Conservation (phyloP, 1,140 invertebrate species). For the Vollenhovia emeryi region DNA sequence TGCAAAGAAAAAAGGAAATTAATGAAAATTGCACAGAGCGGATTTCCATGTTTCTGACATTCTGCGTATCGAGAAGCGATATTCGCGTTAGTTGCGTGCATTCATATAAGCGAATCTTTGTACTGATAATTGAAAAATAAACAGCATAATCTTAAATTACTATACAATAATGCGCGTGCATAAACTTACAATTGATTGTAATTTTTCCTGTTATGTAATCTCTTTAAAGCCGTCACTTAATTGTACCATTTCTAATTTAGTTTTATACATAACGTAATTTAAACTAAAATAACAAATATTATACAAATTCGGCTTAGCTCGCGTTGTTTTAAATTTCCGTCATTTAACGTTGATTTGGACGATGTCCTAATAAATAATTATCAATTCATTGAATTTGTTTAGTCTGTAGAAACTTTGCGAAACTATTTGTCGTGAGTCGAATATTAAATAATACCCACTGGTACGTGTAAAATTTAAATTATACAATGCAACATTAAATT, state of each 20-base stretch:
- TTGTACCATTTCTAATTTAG: not conserved
- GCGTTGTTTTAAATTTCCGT: not conserved
- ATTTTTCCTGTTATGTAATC: not conserved
- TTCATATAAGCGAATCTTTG: not conserved
- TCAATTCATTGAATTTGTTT: not conserved
- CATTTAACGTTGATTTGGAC: not conserved
- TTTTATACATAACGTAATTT: not conserved
- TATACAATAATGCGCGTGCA: not conserved
- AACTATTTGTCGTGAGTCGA: not conserved
- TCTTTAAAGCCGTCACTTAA: not conserved
- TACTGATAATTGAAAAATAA: not conserved
- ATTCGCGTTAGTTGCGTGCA: not conserved
- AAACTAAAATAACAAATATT: not conserved
- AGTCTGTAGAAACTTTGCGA: not conserved
- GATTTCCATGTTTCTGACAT: constrained; percentile 7
- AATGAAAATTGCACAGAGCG: not conserved
- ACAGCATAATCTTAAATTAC: not conserved
- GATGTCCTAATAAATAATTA: not conserved
- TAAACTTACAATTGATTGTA: not conserved
- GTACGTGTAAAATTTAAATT: not conserved
- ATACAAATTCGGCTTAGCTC: not conserved
- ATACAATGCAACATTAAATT: not conserved
- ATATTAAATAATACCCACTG: not conserved
- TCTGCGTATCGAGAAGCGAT: constrained; percentile 1
- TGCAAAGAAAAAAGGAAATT: not conserved